A percentile compares a stretch with the other conserved stretches of the same genome.
Conservation (phyloP, 2,113 vertebrate genomes). For the Colinus virginianus region DNA sequence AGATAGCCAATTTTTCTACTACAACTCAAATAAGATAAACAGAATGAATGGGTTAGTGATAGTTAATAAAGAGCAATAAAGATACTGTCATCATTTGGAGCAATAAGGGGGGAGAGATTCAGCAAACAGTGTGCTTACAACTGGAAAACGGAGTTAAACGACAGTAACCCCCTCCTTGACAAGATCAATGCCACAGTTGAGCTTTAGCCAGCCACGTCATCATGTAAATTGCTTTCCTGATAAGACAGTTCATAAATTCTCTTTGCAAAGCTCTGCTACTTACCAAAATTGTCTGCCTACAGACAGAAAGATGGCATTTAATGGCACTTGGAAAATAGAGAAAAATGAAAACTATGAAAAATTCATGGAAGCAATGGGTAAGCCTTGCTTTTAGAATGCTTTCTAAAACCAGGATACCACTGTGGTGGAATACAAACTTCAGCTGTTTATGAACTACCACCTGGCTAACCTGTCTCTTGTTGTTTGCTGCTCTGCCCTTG, state of each 20-base stretch:
- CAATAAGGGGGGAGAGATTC: background rate
- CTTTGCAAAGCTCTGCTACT: slow-evolving; percentile 34
- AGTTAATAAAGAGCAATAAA: background rate
- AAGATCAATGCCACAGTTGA: slow-evolving; percentile 67
- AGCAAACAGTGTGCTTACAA: background rate
- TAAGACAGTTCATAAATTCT: slow-evolving; percentile 81
- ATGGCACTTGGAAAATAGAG: slow-evolving; percentile 89
- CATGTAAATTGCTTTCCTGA: slow-evolving; percentile 77
- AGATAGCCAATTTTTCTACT: background rate
- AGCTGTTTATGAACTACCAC: background rate
- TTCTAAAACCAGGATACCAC: background rate
- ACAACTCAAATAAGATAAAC: background rate
- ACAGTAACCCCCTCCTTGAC: slow-evolving; percentile 15
- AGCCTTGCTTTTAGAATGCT: slow-evolving; percentile 54
- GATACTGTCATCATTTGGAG: background rate
- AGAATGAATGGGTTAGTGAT: background rate
- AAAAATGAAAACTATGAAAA: slow-evolving; percentile 89
- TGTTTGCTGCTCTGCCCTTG: background rate
- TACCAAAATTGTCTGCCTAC: background rate
- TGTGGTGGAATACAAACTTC: background rate
- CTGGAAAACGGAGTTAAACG: background rate
- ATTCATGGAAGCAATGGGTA: slow-evolving; percentile 94
- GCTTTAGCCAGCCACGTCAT: slow-evolving; percentile 92
- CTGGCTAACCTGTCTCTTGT: background rate
- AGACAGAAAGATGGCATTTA: slow-evolving; percentile 82